phyloP scores from a whole-genome alignment of 2,113 vertebrate species.

The Hepsetus odoe region DNA sequence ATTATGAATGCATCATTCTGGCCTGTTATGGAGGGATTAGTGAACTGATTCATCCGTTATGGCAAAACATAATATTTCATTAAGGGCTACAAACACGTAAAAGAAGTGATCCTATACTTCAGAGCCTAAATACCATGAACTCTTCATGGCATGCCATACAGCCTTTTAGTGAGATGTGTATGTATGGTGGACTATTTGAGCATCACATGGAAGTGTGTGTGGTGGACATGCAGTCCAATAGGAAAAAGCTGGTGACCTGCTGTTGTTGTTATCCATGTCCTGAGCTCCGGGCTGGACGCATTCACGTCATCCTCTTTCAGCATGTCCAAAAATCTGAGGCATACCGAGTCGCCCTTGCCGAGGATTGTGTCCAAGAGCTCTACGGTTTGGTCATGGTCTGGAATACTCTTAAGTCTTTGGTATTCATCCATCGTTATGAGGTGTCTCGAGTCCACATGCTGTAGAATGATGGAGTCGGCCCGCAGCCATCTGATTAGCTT shows the following conservation, averaged over 20 bases:
- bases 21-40: too few relatives aligned
- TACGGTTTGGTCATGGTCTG: neutral
- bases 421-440: slow-evolving; percentile 43
- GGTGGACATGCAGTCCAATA: neutral
- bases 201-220: neutral
- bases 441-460: slow-evolving; percentile 11
- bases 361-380: slow-evolving; percentile 34
- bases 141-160: too few relatives aligned
- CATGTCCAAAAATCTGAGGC: slow-evolving; percentile 24
- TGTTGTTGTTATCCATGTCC: slow-evolving; percentile 9
- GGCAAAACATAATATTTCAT: too few relatives aligned
- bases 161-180: too few relatives aligned
- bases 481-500: slow-evolving; percentile 44
- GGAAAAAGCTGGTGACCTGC: too few relatives aligned
- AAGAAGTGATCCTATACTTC: too few relatives aligned
- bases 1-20: too few relatives aligned
- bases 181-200: neutral
- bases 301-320: slow-evolving; percentile 37
- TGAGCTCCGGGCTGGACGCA: slow-evolving; percentile 39
- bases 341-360: slow-evolving; percentile 7
- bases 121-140: too few relatives aligned
- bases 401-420: neutral
- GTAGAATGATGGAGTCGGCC: slow-evolving; percentile 24
- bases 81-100: too few relatives aligned
- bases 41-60: too few relatives aligned